Base-by-base conservation (phyloP, 2,888 invertebrate species). In the Diaprepes abbreviatus region DNA sequence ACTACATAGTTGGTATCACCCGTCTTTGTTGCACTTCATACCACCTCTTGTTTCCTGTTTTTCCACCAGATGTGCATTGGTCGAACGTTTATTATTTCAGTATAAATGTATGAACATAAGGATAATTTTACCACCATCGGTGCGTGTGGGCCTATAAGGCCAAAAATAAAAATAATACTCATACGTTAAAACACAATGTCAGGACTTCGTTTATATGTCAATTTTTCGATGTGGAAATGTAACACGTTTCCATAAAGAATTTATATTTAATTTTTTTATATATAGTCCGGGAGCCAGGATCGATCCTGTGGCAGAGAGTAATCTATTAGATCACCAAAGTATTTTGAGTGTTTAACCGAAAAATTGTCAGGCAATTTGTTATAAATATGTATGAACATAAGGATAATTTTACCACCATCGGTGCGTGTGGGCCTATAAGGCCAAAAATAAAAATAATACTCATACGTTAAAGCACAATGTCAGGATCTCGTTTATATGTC, bases 1-100 rank as follows among this genome's bases (percentile, higher is more conserved):
- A 24, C 5, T 31, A 14, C 16, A n/a, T 55, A 21, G 12, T 9
- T 10, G n/a, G 35, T 55, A 38, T 9, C 38, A 5, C 21, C 14
- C 55, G n/a, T 55, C 10, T 55, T 50, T 38, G 12, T 36, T 60
- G 19, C 28, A 21, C 35, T 35, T 17, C 45, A 60, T 50, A 35
- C 48, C 35, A 50, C 21, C 50, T 33, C 36, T 55, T 55, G 62
- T 38, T 62, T 62, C 62, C 62, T 62, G 50, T 62, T 50, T 52
- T 62, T 52, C 28, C 36, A 52, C 35, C 52, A 62, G 62, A 50
- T 52, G 62, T 52, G 52, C 52, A 36, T 36, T 35, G 21, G 21
- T 19, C 12, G 21, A 38, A 38, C 17, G 52, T 62, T 62, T 62
- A 52, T 62, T 62, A 62, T 62, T 62, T 62, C 62, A 24, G 50